These are phyloP conservation scores for Chironomus tepperi DNA, from an alignment of 1,140 invertebrate species.

Conservation along the genomic window DNA sequence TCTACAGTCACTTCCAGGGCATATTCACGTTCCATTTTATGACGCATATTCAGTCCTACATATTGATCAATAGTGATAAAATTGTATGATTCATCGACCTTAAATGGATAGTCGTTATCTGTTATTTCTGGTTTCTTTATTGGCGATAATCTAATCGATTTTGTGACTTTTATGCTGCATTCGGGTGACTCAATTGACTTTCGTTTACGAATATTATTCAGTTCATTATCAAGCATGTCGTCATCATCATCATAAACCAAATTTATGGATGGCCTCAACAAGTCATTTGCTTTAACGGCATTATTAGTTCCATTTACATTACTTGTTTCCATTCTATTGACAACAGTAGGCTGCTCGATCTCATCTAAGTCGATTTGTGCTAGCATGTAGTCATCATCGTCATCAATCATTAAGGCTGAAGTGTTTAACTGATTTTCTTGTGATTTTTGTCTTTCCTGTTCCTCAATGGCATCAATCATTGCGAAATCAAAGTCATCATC, in stretches of 20 bases:
- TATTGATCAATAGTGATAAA: constrained; percentile 25
- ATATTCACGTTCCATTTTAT: constrained; percentile 11
- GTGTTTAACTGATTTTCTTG: background rate
- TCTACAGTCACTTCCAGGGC: background rate
- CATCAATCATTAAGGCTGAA: constrained; percentile 27
- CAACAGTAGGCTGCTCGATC: background rate
- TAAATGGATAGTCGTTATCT: constrained; percentile 22
- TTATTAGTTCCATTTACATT: background rate
- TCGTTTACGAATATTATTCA: background rate
- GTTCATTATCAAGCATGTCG: background rate
- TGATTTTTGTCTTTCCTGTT: constrained; percentile 28
- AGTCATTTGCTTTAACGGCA: background rate
- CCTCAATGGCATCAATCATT: constrained; percentile 30
- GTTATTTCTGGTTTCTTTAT: background rate
- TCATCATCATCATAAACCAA: constrained; percentile 7
- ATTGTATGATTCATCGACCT: constrained; percentile 20
- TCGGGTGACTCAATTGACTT: background rate
- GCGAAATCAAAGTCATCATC: constrained; percentile 36
- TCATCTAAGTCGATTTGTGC: constrained; percentile 18
- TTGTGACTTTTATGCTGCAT: too few species aligned
- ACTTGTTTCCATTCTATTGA: background rate
- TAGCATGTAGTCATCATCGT: constrained; percentile 28
- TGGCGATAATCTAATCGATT: background rate
- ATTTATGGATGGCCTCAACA: background rate
- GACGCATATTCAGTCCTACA: background rate